Evolutionary conservation across 2,888 invertebrate species (phyloP).

Genomic region (Endotricha flammealis): DNA sequence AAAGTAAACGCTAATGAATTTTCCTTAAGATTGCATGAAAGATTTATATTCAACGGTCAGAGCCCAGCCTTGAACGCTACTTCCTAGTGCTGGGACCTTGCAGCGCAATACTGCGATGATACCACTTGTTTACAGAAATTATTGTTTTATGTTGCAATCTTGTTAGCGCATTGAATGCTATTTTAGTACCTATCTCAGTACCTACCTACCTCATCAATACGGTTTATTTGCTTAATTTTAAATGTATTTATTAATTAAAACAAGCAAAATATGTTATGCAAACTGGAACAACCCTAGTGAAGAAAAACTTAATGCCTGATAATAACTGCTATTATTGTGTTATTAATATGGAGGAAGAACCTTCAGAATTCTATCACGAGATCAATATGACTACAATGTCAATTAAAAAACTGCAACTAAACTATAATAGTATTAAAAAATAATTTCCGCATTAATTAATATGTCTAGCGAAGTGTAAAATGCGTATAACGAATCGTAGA

Average conservation of each 20-base stretch:
- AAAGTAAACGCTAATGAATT: constrained; percentile 23
- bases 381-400: constrained; percentile 44
- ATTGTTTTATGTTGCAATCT: constrained; percentile 23
- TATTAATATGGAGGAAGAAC: constrained; percentile 50
- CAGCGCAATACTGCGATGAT: constrained; percentile 25
- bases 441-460: neutral
- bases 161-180: constrained; percentile 4
- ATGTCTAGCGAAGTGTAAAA: neutral
- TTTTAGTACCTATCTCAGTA: neutral
- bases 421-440: constrained; percentile 7
- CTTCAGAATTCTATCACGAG: constrained; percentile 56
- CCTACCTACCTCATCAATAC: too few relatives aligned
- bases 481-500: neutral
- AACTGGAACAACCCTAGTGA: too few relatives aligned
- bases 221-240: too few relatives aligned
- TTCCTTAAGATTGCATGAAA: constrained; percentile 37
- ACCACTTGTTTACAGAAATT: constrained; percentile 30
- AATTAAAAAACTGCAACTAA: constrained; percentile 30
- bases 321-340: constrained; percentile 13
- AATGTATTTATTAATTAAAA: too few relatives aligned
- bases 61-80: constrained; percentile 53
- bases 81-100: constrained; percentile 67
- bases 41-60: constrained; percentile 42
- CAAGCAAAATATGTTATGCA: too few relatives aligned
- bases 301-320: neutral